Conservation (phyloP, 2,888 invertebrate genomes). For the Microplitis manilae region DNA sequence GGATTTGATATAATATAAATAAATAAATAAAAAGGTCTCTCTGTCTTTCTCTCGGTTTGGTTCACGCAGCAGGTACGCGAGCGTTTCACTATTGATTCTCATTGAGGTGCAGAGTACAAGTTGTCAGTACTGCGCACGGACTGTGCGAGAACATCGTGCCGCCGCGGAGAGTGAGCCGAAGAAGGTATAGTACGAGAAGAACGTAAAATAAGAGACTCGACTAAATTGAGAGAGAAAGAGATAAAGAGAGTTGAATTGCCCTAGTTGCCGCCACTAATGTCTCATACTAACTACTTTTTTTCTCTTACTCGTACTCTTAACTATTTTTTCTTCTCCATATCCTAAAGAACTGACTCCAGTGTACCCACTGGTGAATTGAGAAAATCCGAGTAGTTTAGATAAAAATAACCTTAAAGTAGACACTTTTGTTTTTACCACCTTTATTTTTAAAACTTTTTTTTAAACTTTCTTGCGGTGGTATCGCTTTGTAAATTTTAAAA, state of each 20-base stretch:
- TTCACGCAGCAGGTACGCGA: conserved; percentile 46
- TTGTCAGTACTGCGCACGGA: conserved; percentile 40
- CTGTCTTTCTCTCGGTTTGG: conserved; percentile 19
- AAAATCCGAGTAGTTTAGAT: conserved; percentile 51
- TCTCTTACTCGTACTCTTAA: conserved; percentile 24
- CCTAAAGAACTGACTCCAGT: conserved; percentile 36
- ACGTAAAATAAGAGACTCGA: neutral
- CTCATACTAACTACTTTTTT: conserved; percentile 63
- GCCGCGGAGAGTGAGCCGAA: conserved; percentile 26
- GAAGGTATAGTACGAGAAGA: conserved; percentile 12
- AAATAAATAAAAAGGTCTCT: neutral
- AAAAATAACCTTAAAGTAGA: conserved; percentile 59
- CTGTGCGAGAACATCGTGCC: conserved; percentile 38
- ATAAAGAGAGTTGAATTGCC: conserved; percentile 54
- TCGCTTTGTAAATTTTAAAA: neutral
- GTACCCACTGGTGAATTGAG: conserved; percentile 37
- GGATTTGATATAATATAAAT: neutral
- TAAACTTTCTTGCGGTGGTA: conserved; percentile 17
- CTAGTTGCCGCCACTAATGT: conserved; percentile 64
- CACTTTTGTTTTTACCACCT: conserved; percentile 51
- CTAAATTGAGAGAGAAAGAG: conserved; percentile 27
- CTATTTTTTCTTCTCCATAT: conserved; percentile 52
- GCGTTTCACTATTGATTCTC: conserved; percentile 59
- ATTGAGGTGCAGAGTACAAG: conserved; percentile 49
- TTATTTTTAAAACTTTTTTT: conserved; percentile 11